Base-by-base conservation (phyloP, 2,797 vertebrate genomes). In the Takifugu rubripes region DNA sequence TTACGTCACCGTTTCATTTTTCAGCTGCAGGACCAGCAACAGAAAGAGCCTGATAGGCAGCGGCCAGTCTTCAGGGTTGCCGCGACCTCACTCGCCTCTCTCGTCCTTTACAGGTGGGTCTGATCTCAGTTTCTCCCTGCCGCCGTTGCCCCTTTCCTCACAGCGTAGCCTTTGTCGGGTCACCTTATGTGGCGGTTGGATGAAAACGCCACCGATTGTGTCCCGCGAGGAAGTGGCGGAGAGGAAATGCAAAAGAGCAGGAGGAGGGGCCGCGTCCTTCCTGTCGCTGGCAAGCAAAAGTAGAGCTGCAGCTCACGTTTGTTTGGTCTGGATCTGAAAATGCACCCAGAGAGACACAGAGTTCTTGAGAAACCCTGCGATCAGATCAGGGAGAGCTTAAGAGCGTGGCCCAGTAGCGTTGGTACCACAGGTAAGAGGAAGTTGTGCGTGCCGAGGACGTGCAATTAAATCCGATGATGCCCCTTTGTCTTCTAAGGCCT, bases 21-120 rank as follows among this genome's bases (percentile, higher is more conserved):
- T 40, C 87, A 99, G 97, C 87, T 99, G 97, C 85, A 93, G 97
- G 80, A 97, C 97, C 5, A 98, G 94, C 86, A 99, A 97, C 91
- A 91, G 97, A 84, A 99, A 99, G 76, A 98, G 92, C 81, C 87
- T 99, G 80, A 98, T 99, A 70, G 93, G 96, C 84, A 98, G 93
- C 85, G 94, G 94, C 46, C 96, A 96, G 78, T 92, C 97, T 43
- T 79, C 96, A 65, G 94, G 93, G 27, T 90, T 98, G 80, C 96
- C 95, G 43, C 91, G 97, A 43, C 96, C 97, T 47, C 97, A 99
- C 74, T 99, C 96, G 0, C 97, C 97, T 0, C 95, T 99, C 50
- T 97, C 95, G 8, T 94, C 95, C 70, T 94, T 98, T 25, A 88
- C 97, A 93, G 97, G 97, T 98, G 85, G 82, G 75, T 64, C 6